Base-by-base conservation (phyloP, 2,113 vertebrate genomes). In the Xiphophorus couchianus region DNA sequence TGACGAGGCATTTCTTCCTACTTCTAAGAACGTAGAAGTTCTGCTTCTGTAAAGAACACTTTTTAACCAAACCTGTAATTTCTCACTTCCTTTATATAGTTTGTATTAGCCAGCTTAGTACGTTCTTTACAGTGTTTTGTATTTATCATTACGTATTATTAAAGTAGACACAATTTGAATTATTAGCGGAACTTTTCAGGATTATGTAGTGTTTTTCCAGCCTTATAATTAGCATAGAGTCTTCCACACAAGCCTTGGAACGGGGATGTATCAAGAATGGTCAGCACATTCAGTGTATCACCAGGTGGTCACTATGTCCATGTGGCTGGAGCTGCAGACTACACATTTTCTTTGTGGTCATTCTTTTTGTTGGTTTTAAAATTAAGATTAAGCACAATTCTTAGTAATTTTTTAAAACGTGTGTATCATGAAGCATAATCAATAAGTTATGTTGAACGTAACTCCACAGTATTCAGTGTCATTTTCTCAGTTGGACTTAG, bases 171-270 rank as follows among this genome's bases (percentile, higher is more conserved):
- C 78, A 77, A 60, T 74, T 88, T 87, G 68, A 81, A 62, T 90
- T 82, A 74, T 79, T 93, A 89, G 79, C 68, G 88, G 88, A 84
- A 54, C 67, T 58, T 89, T 87, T 87, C 69, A 81, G 64, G 84
- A 83, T 84, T 80, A 84, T 83, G 79, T 86, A 87, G 77, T 66
- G 51, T 84, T 86, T 89, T 73, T 75, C 72, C 86, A 85, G 81
- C 90, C 70, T 30, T 69, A 73, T 76, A 73, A 76, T 77, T 86
- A 88, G 86, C 83, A 84, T 82, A 25, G 87, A 87, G 89, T 93
- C 89, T 91, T 92, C 87, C 91, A 89, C 82, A 82, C 69, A 86
- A 72, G 81, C 86, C 85, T 90, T 82, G 74, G 83, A 77, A 80
- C 74, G 72, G 81, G 86, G 72, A 82, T 78, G 58, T 72, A 71